Evolutionary conservation across 37 sponge, comb jelly and placozoan species (phyloP).

Genomic region (Diacarnus erythraeanus): DNA sequence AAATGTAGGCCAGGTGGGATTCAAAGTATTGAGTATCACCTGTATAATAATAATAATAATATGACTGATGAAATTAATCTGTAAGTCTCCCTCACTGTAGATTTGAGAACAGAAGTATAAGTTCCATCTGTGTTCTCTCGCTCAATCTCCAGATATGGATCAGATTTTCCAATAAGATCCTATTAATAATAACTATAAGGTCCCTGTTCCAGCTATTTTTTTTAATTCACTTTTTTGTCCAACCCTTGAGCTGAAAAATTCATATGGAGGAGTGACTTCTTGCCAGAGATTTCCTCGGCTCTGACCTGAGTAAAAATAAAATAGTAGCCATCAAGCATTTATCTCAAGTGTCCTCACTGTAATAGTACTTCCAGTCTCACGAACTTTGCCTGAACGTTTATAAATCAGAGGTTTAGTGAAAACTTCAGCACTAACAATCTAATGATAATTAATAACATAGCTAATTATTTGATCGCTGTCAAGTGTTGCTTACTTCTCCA

Average conservation of each 20-base stretch:
- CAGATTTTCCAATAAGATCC: slow-evolving; percentile 82
- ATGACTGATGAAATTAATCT: too few relatives aligned
- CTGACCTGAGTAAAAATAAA: slow-evolving; percentile 45
- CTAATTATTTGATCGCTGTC: too few relatives aligned
- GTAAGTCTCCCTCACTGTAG: neutral
- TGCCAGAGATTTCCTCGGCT: slow-evolving; percentile 57
- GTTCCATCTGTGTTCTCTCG: slow-evolving; percentile 71
- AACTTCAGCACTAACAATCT: slow-evolving; percentile 54
- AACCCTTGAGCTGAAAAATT: slow-evolving; percentile 54
- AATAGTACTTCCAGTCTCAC: slow-evolving; percentile 54
- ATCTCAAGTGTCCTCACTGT: too few relatives aligned
- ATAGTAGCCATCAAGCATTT: too few relatives aligned
- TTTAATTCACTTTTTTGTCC: slow-evolving; percentile 77
- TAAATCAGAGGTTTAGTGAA: slow-evolving; percentile 7
- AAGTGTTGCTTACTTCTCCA: slow-evolving; percentile 50
- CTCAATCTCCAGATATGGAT: slow-evolving; percentile 77
- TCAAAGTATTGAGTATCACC: slow-evolving; percentile 85
- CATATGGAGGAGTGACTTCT: slow-evolving; percentile 22
- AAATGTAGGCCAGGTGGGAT: slow-evolving; percentile 80
- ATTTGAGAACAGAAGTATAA: slow-evolving; percentile 54
- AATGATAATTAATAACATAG: neutral
- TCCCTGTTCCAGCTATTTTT: too few relatives aligned
- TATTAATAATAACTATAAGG: too few relatives aligned
- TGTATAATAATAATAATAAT: too few relatives aligned
- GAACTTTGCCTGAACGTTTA: slow-evolving; percentile 37